Evolutionary conservation across 2,113 vertebrate genomes (phyloP).

Genomic region (Xiphorhynchus elegans): DNA sequence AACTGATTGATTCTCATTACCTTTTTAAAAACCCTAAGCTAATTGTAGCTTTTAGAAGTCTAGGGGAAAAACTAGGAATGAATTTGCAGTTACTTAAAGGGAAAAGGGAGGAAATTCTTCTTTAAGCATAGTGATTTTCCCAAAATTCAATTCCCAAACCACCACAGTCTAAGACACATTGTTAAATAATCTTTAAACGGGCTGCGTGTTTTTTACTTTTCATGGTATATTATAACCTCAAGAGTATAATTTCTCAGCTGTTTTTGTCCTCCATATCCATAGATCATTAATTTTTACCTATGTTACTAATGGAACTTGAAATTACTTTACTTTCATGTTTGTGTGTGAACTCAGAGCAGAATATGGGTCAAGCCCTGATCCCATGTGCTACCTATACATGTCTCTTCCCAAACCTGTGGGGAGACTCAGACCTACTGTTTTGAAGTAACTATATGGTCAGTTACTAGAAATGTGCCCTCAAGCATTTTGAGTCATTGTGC

Average conservation of each 20-base stretch:
- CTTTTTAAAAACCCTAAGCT: background rate
- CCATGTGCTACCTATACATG: rapidly evolving
- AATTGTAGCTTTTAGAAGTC: background rate
- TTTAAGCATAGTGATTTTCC: background rate
- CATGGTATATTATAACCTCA: background rate
- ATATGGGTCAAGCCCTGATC: background rate
- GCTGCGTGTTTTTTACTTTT: background rate
- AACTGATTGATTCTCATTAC: background rate
- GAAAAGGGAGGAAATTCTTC: background rate
- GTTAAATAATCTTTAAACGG: background rate
- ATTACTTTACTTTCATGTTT: background rate
- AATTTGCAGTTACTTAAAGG: background rate
- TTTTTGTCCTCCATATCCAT: background rate
- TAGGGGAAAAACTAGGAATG: background rate
- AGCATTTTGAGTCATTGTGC: background rate
- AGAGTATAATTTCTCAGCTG: background rate
- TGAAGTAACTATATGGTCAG: background rate
- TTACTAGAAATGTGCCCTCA: background rate
- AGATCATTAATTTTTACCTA: background rate
- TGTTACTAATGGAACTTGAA: background rate
- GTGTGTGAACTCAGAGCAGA: rapidly evolving
- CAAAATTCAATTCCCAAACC: background rate
- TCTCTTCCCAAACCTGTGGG: background rate
- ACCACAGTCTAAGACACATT: background rate
- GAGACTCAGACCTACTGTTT: background rate